Base-by-base conservation (phyloP, 1,140 invertebrate species). In the Lordiphosa stackelbergi region DNA sequence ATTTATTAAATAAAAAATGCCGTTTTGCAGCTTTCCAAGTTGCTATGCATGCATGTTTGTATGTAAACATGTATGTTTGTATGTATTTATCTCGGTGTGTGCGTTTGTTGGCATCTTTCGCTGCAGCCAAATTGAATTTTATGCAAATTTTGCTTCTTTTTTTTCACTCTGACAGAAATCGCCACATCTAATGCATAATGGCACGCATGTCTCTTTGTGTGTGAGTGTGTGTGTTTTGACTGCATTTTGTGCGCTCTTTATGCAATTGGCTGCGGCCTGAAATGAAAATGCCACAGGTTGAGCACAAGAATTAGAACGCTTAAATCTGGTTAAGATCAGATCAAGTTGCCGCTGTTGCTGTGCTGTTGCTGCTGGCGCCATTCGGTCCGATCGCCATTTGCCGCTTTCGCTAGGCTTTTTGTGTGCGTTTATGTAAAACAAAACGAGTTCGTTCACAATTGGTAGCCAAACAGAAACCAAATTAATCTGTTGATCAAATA, bases 1-100 rank as follows among this genome's bases (percentile, higher is more conserved):
- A 81, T 83, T 81, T 81, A 81, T 81, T 77, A 81, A 81, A 84
- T 77, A 73, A 84, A 83, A 83, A 83, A 83, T 83, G 77, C 78
- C 73, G 77, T 83, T 83, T 84, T 77, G 73, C 77, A 83, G 77
- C 77, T 83, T 83, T 83, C 78, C 77, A 81, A 81, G 66, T 75
- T 75, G 77, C 77, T 64, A 53, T 79, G 77, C 60, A 57, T 56
- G 45, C 45, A 22, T 55, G 41, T 11, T 34, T 22, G 43, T 22
- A 42, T 34, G 35, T 36, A 28, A 34, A 16, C 40, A 28, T 28
- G 36, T 16, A 34, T 34, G 28, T 34, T 38, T 31, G 37, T 45
- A 31, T 40, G 22, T 34, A 8, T 34, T 38, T 41, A n/a, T 13
- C 49, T 9, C 12, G 22, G 13, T 53, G 31, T 55, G 45, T 65